Conservation (phyloP, 2,888 invertebrate species). For the Frankliniella fusca region DNA sequence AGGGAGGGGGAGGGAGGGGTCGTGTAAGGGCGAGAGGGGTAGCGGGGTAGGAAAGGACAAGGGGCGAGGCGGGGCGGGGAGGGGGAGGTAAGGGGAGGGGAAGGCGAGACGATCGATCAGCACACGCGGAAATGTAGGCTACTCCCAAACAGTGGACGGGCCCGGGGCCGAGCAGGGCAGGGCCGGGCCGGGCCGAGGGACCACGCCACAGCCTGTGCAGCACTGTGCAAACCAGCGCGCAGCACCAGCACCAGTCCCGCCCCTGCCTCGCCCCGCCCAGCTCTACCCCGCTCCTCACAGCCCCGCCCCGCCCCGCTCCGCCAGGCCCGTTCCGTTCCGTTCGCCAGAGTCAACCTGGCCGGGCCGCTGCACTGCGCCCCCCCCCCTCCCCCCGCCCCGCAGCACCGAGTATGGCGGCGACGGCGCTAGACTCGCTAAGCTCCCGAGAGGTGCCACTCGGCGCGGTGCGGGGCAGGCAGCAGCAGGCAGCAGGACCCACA, state of each 20-base stretch:
- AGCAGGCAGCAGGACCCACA: background rate
- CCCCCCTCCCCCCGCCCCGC: background rate
- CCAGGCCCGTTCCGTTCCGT: no score
- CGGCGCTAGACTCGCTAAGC: no score
- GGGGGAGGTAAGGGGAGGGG: slow-evolving; percentile 19
- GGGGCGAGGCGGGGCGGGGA: background rate
- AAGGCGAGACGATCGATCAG: slow-evolving; percentile 33
- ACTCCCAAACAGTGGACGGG: slow-evolving; percentile 25
- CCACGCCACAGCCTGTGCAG: background rate
- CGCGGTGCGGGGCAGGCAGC: background rate
- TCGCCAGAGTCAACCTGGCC: no score
- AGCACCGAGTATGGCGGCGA: background rate
- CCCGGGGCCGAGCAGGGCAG: no score
- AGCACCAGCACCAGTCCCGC: background rate
- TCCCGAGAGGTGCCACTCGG: no score
- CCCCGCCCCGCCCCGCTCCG: no score
- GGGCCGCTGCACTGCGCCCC: background rate
- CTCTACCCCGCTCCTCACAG: background rate
- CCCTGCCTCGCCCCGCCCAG: background rate
- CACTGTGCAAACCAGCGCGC: background rate
- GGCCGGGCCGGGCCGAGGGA: no score
- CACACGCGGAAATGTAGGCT: slow-evolving; percentile 25
- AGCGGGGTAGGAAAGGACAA: slow-evolving; percentile 9
- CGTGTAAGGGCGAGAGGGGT: slow-evolving; percentile 9
- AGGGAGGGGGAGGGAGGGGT: slow-evolving; percentile 38